A percentile compares a stretch with the other conserved stretches of the same genome.
Conservation (phyloP, 2,113 vertebrate species). For the Python bivittatus region DNA sequence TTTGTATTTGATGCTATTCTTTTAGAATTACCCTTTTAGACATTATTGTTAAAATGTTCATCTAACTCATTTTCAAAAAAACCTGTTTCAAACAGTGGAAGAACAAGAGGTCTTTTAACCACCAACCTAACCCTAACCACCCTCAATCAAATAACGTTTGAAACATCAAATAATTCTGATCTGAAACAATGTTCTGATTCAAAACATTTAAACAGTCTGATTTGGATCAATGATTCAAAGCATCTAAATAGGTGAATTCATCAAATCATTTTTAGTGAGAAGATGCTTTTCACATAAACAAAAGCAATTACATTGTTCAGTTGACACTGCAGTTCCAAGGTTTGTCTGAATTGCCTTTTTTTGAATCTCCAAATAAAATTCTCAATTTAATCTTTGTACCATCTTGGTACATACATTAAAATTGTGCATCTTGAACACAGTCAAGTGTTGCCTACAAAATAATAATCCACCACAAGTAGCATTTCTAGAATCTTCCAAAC, state of each 20-base stretch:
- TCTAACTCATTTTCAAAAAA: background rate
- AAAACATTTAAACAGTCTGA: background rate
- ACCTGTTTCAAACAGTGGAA: background rate
- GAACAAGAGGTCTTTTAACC: background rate
- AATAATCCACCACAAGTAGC: background rate
- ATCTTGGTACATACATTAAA: background rate
- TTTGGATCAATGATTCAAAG: background rate
- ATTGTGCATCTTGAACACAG: background rate
- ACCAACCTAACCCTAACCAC: background rate
- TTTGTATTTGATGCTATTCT: background rate
- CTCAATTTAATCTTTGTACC: background rate
- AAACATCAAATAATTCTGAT: background rate
- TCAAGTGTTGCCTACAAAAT: background rate
- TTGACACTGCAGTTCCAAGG: background rate
- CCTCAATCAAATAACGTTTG: background rate
- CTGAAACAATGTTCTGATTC: background rate
- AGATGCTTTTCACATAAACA: background rate
- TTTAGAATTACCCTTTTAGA: background rate
- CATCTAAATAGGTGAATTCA: background rate
- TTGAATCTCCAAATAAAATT: background rate
- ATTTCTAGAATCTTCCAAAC: background rate
- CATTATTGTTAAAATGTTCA: background rate
- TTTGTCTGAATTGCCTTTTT: background rate
- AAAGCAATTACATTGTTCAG: background rate
- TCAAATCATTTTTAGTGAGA: background rate